phyloP scores from a whole-genome alignment of 2,888 invertebrate genomes.

The Siphlonurus alternatus region DNA sequence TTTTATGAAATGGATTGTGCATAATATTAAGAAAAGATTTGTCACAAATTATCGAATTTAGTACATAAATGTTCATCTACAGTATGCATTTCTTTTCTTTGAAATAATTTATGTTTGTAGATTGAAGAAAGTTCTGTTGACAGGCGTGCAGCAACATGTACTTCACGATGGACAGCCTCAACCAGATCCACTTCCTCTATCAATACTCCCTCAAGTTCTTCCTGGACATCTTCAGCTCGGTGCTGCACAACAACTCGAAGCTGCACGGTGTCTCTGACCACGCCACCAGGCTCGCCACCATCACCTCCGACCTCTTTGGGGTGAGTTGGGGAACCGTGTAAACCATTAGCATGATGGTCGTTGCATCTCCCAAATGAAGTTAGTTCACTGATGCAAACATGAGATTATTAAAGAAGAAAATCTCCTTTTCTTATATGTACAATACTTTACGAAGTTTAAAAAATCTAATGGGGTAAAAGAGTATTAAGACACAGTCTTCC shows the following conservation, averaged over 20 bases:
- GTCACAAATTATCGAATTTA: too few species aligned
- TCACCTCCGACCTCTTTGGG: conserved; percentile 82
- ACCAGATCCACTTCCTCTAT: conserved; percentile 97
- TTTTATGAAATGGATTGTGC: too few species aligned
- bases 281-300: conserved; percentile 62
- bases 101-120: too few species aligned
- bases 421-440: too few species aligned
- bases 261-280: conserved; percentile 70
- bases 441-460: too few species aligned
- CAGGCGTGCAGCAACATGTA: conserved; percentile 96
- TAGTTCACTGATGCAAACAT: too few species aligned
- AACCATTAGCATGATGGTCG: background rate
- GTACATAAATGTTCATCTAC: conserved; percentile 3
- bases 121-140: conserved; percentile 27
- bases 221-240: conserved; percentile 93
- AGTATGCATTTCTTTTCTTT: too few species aligned
- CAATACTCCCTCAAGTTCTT: conserved; percentile 99
- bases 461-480: too few species aligned
- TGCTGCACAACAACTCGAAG: conserved; percentile 64
- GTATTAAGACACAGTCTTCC: too few species aligned
- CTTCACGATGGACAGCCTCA: conserved; percentile 95
- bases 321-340: conserved; percentile 15
- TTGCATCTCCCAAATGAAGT: too few species aligned
- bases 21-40: too few species aligned
- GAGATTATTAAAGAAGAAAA: too few species aligned